Conservation (phyloP, 2,113 vertebrate species). For the Pachypanchax playfairii region DNA sequence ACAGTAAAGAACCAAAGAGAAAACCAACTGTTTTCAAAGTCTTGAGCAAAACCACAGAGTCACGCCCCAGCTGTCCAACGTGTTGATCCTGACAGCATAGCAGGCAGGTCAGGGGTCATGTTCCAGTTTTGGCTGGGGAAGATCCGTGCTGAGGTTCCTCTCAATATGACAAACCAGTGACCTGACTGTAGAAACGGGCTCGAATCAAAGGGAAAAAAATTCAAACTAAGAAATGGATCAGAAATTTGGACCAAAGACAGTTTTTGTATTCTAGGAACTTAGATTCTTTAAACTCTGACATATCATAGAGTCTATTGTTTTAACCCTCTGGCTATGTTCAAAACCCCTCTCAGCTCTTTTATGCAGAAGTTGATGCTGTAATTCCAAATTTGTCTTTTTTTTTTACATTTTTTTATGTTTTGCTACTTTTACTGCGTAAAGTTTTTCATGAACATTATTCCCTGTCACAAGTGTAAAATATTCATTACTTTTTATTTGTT, state of each 20-base stretch:
- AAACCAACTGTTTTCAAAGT: conserved; percentile 30
- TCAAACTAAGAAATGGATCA: conserved; percentile 22
- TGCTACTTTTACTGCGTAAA: no score
- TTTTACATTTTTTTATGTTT: no score
- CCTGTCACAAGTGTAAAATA: no score
- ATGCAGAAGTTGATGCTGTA: no score
- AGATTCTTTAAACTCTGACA: conserved; percentile 14
- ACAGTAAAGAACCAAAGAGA: conserved; percentile 7
- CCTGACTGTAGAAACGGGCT: conserved; percentile 49
- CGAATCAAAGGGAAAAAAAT: conserved; percentile 42
- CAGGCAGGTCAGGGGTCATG: conserved; percentile 58
- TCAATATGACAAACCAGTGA: conserved; percentile 41
- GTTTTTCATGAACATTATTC: no score
- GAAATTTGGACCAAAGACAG: conserved; percentile 24
- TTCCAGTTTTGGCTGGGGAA: conserved; percentile 58
- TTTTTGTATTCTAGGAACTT: no score
- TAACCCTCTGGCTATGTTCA: no score
- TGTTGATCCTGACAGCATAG: conserved; percentile 66
- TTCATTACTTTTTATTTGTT: no score
- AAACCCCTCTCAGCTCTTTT: conserved; percentile 2
- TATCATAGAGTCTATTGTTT: no score
- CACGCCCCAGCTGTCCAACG: conserved; percentile 52
- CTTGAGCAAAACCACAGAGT: conserved; percentile 47
- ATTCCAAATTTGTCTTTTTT: no score
- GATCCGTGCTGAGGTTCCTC: conserved; percentile 41